These are phyloP conservation scores for Colius striatus DNA, from an alignment of 2,113 vertebrate species.

Conservation along the genomic window DNA sequence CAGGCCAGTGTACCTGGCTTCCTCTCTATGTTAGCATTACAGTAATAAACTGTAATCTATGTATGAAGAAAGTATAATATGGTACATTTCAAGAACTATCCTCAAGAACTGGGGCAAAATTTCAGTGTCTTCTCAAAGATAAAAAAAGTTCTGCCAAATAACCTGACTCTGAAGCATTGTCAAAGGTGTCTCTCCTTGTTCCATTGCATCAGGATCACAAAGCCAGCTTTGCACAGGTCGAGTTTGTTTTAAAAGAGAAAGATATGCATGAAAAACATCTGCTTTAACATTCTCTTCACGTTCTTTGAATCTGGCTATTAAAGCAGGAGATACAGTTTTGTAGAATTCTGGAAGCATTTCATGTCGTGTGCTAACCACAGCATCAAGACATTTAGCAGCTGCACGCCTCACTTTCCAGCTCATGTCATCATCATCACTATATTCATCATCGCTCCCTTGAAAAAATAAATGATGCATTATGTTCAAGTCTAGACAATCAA, in stretches of 20 bases:
- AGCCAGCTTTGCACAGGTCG: slow-evolving; percentile 97
- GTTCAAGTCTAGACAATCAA: slow-evolving; percentile 39
- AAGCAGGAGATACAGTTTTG: slow-evolving; percentile 94
- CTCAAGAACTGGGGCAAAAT: background rate
- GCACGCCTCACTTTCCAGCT: slow-evolving; percentile 98
- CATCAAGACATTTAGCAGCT: slow-evolving; percentile 95
- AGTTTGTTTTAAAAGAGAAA: slow-evolving; percentile 98
- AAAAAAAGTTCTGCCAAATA: slow-evolving; percentile 24
- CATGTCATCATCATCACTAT: slow-evolving; percentile 99
- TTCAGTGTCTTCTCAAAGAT: background rate
- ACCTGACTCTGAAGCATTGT: slow-evolving; percentile 99
- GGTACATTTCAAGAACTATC: background rate
- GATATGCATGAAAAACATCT: slow-evolving; percentile 97
- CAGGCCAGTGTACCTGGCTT: background rate
- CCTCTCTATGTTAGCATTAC: background rate
- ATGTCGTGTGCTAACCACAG: slow-evolving; percentile 95
- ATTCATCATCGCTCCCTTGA: slow-evolving; percentile 96
- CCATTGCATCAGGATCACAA: slow-evolving; percentile 97
- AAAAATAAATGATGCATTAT: slow-evolving; percentile 40
- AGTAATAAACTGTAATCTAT: background rate
- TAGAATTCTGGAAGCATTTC: slow-evolving; percentile 99
- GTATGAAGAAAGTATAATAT: background rate
- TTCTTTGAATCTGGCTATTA: slow-evolving; percentile 97
- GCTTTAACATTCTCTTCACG: slow-evolving; percentile 98
- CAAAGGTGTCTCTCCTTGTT: slow-evolving; percentile 96